Evolutionary conservation across 2,113 vertebrate species (phyloP), one percentile per base, ranked within the genome.

Genomic region (Poeciliopsis turrubarensis): DNA sequence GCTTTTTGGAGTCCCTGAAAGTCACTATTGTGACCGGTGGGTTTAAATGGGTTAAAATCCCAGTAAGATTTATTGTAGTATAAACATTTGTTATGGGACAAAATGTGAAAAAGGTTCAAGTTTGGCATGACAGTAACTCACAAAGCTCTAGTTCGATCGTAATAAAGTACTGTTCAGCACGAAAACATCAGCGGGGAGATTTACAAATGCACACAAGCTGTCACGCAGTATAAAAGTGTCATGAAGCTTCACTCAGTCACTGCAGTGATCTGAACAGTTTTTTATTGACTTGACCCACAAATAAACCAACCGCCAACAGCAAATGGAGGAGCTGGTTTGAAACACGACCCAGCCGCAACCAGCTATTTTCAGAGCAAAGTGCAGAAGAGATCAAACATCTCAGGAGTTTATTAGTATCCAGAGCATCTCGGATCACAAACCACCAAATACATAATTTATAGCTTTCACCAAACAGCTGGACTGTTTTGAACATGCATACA

Each of bases 401-500:
- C 73, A 67, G 83, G 87, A 88, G 87, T 84, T 89, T 87, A 91
- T 93, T 91, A 92, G 90, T 78, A 90, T 87, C 88, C 85, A 81
- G 77, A 51, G 78, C 67, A 79, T 87, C 87, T 85, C 86, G 68
- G 77, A 85, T 88, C 91, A 89, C 87, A 93, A 89, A 89, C 79
- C 89, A 34, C 60, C 44, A 47, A 17, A 47, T 41, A 41, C 39
- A 93, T 92, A 80, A 86, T 92, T 87, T 88, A 92, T 89, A 81
- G 78, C 70, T 87, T 91, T 90, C 89, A 90, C 86, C 85, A 78
- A 79, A 87, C 88, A 84, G 84, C 86, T 88, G 89, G 70, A 72
- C 84, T 51, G 34, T 74, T 69, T 78, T 69, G 65, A 90, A 86
- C 79, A 77, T 72, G 66, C 82, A 76, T 80, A 77, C 71, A 88